phyloP scores from a whole-genome alignment of 2,888 invertebrate genomes.

The Dicycla oo region DNA sequence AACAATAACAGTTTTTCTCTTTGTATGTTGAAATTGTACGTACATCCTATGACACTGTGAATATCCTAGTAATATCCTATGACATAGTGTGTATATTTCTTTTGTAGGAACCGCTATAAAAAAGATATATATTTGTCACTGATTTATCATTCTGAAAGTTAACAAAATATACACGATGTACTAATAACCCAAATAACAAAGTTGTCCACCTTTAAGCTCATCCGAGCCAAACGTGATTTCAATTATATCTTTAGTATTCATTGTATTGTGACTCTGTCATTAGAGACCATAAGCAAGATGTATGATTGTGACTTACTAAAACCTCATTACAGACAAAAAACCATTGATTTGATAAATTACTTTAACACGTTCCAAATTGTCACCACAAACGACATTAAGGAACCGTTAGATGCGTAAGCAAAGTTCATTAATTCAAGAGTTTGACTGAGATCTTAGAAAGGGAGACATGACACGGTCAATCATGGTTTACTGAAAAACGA shows the following conservation, averaged over 20 bases:
- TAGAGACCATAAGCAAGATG: constrained; percentile 50
- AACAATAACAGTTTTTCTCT: background rate
- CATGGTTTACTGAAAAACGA: constrained; percentile 9
- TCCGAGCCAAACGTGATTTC: constrained; percentile 49
- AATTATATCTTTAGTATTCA: constrained; percentile 47
- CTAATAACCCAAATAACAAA: constrained; percentile 46
- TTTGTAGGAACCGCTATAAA: background rate
- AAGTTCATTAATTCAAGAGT: constrained; percentile 50
- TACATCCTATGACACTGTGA: background rate
- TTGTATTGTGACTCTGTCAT: constrained; percentile 44
- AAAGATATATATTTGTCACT: background rate
- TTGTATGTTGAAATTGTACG: too few relatives aligned
- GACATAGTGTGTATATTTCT: background rate
- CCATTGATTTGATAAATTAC: constrained; percentile 56
- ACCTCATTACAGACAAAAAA: constrained; percentile 40
- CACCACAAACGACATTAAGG: constrained; percentile 21
- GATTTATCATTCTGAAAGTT: background rate
- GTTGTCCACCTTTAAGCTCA: constrained; percentile 12
- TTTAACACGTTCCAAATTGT: constrained; percentile 42
- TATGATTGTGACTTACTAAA: constrained; percentile 44
- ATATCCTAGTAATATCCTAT: too few relatives aligned
- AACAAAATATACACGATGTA: constrained; percentile 25
- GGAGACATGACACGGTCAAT: constrained; percentile 14
- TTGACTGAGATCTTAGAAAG: constrained; percentile 31
- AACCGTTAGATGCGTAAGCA: constrained; percentile 56